Evolutionary conservation across 2,888 invertebrate genomes (phyloP), one percentile per base, ranked within the genome.

Genomic region (Epistrophe grossulariae): DNA sequence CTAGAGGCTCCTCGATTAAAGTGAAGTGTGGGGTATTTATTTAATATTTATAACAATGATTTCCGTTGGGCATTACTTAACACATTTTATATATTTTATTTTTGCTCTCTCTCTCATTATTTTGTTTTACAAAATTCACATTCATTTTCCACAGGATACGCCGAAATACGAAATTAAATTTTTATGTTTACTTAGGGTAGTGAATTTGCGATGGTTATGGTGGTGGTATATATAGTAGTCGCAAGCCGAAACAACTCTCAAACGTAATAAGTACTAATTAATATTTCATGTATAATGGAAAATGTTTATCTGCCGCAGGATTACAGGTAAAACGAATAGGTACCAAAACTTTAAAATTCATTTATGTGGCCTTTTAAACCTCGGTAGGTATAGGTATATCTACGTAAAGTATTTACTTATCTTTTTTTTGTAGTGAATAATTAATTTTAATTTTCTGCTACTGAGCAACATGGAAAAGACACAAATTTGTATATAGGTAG

Each of bases 1-100:
- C n/a, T 31, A 35, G 35, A 48, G 50, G n/a, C 68, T 77, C 43
- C 62, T 62, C 57, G 55, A 68, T 73, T 71, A 6, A n/a, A 17
- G 57, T 68, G 59, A n/a, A 17, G 57, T 68, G 59, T 82, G 55
- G 52, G 28, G 7, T 35, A 66, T 50, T 66, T 74, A 82, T 85
- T 74, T 85, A 82, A 82, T 82, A 85, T 85, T 85, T 82, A 85
- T 74, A 82, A 82, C 85, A 70, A 82, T 82, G 85, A 85, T 85
- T 85, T 85, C 85, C 85, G 82, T 71, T 74, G 85, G 85, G 85
- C 71, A 81, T 84, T 77, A 66, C 80, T 81, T 72, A 76, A 70
- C 52, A 52, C 19, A 38, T 78, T 73, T 78, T 74, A 70, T 73
- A 70, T 73, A n/a, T 19, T 52, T 52, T 52, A 70, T 62, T 68